These are phyloP conservation scores for Chorisops tibialis DNA, from an alignment of 2,888 invertebrate species.

Conservation along the genomic window DNA sequence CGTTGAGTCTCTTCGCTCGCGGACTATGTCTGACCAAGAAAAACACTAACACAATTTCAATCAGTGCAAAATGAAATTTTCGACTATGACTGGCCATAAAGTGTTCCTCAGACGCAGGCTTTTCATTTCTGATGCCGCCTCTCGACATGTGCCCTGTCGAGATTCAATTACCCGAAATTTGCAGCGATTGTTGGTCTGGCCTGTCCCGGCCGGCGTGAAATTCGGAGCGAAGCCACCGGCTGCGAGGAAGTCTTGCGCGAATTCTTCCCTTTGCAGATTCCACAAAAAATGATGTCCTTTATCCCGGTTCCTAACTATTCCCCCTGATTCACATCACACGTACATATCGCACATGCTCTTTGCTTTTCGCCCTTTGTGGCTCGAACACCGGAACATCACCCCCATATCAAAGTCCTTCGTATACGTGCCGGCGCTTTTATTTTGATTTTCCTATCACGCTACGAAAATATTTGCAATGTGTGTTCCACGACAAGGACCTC, in stretches of 20 bases:
- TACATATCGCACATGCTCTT: conserved; percentile 17
- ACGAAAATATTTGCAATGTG: conserved; percentile 12
- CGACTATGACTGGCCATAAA: not conserved
- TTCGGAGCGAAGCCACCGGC: not conserved
- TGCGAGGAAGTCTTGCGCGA: conserved; percentile 10
- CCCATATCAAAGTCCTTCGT: conserved; percentile 9
- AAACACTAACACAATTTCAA: conserved; percentile 9
- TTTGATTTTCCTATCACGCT: conserved; percentile 16
- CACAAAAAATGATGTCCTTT: conserved; percentile 4
- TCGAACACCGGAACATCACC: conserved; percentile 1
- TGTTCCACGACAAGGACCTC: not conserved
- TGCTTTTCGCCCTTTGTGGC: not conserved
- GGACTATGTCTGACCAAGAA: not conserved
- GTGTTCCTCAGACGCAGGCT: conserved; percentile 3
- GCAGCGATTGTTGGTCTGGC: not conserved
- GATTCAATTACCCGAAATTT: not conserved
- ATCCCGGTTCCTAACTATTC: conserved; percentile 8
- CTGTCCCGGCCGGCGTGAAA: not conserved
- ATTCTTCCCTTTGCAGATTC: not conserved
- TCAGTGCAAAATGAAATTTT: conserved; percentile 1
- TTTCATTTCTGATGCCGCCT: conserved; percentile 2
- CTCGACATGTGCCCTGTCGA: not conserved
- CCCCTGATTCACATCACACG: not conserved
- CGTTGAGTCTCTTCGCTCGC: not conserved
- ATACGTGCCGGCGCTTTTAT: conserved; percentile 1